Evolutionary conservation across 2,797 vertebrate species (phyloP).

Genomic region (Sciaenops ocellatus): DNA sequence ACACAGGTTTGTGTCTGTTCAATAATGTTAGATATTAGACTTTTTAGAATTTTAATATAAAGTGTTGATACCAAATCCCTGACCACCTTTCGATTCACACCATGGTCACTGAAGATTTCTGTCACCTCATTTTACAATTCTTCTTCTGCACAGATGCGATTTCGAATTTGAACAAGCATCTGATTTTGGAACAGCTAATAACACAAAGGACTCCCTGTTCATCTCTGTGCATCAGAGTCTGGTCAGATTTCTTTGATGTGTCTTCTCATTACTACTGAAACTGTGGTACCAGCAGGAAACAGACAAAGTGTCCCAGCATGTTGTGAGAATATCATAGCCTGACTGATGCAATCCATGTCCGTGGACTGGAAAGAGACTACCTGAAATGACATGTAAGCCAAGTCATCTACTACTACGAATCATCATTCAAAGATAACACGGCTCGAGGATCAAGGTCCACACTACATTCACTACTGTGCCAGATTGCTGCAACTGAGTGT

Average conservation of each 20-base stretch:
- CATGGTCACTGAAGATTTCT: neutral
- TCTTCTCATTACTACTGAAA: slow-evolving; percentile 31
- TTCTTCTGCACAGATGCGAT: neutral
- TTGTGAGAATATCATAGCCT: neutral
- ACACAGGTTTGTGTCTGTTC: neutral
- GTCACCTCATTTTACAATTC: neutral
- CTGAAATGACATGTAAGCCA: slow-evolving; percentile 9
- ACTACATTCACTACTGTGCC: neutral
- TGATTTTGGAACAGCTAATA: neutral
- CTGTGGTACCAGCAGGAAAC: slow-evolving; percentile 15
- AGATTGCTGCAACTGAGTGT: slow-evolving; percentile 1
- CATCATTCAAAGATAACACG: slow-evolving; percentile 39
- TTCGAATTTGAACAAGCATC: neutral
- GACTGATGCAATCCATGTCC: slow-evolving; percentile 45
- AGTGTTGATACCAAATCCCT: neutral
- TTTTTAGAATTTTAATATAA: neutral
- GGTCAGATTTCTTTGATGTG: slow-evolving; percentile 14
- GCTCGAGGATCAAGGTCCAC: slow-evolving; percentile 25
- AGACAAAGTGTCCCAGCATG: neutral
- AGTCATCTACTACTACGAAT: slow-evolving; percentile 33
- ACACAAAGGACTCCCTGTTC: neutral
- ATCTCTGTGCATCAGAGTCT: slow-evolving; percentile 21
- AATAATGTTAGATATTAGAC: neutral
- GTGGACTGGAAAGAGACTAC: slow-evolving; percentile 41
- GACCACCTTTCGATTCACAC: neutral